Percentiles rank a stretch among this genome's conserved stretches.
These are phyloP conservation scores for Tipula unca DNA, from an alignment of 2,888 invertebrate species.

Conservation along the genomic window DNA sequence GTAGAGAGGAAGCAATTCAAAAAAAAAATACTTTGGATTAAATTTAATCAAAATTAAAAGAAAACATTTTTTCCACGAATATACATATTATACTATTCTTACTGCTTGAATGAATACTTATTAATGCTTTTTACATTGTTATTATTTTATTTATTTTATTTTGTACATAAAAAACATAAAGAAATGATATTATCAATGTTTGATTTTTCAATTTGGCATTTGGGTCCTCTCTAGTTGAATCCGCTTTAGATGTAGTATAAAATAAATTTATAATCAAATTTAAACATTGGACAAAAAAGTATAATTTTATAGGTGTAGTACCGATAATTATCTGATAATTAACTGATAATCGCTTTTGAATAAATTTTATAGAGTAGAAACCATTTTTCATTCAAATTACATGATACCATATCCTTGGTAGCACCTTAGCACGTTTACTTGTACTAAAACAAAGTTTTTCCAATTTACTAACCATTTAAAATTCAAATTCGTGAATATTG, in stretches of 20 bases:
- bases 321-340: not conserved
- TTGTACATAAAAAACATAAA: not conserved
- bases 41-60: not conserved
- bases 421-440: not conserved
- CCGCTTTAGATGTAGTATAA: slow-evolving; percentile 2
- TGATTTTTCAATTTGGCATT: slow-evolving; percentile 19
- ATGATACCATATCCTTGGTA: not conserved
- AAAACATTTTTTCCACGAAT: not conserved
- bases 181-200: slow-evolving; percentile 14
- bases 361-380: not conserved
- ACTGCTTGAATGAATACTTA: slow-evolving; percentile 4
- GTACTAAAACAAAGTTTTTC: not conserved
- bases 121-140: slow-evolving; percentile 3
- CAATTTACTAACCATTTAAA: not conserved
- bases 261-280: not conserved
- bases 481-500: not conserved
- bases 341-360: not conserved
- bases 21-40: not conserved
- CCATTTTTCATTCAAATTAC: not conserved
- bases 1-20: slow-evolving; percentile 35
- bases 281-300: not conserved
- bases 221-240: slow-evolving; percentile 18
- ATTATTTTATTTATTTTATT: not conserved
- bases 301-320: not conserved
- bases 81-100: not conserved